phyloP scores from a whole-genome alignment of 92 coral and sea anemone genomes.

The Virgularia gustaviana region DNA sequence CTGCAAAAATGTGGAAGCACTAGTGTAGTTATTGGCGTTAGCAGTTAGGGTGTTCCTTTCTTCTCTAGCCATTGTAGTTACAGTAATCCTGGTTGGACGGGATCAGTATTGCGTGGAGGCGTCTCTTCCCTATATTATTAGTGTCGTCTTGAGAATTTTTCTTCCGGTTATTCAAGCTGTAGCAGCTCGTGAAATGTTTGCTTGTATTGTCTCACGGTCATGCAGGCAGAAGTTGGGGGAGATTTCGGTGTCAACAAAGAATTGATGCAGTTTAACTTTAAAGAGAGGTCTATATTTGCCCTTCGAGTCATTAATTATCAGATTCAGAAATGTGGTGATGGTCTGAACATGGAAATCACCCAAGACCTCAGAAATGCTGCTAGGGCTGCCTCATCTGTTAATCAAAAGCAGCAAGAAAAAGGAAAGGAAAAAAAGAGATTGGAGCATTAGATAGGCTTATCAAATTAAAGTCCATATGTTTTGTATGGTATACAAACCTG shows the following conservation, averaged over 20 bases:
- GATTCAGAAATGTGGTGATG: conserved; percentile 58
- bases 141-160: too few species aligned
- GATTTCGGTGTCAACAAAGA: conserved; percentile 66
- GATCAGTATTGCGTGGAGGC: too few species aligned
- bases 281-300: conserved; percentile 63
- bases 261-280: conserved; percentile 57
- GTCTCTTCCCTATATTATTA: too few species aligned
- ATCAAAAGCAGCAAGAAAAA: conserved; percentile 49
- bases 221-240: conserved; percentile 73
- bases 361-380: conserved; percentile 66
- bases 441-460: too few species aligned
- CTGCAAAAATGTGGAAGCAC: too few species aligned
- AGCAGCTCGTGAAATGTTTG: conserved; percentile 53
- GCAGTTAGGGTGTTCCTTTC: too few species aligned
- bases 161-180: too few species aligned
- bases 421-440: conserved; percentile 39
- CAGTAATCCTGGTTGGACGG: too few species aligned
- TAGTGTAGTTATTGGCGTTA: too few species aligned
- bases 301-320: conserved; percentile 58
- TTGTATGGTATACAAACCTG: too few species aligned
- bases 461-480: too few species aligned
- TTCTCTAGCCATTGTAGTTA: too few species aligned
- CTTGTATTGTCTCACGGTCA: conserved; percentile 59
- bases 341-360: conserved; percentile 57
- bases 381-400: conserved; percentile 62